These are phyloP conservation scores for Patiria miniata DNA, from an alignment of 35 echinoderm and acorn worm genomes.

Conservation along the genomic window DNA sequence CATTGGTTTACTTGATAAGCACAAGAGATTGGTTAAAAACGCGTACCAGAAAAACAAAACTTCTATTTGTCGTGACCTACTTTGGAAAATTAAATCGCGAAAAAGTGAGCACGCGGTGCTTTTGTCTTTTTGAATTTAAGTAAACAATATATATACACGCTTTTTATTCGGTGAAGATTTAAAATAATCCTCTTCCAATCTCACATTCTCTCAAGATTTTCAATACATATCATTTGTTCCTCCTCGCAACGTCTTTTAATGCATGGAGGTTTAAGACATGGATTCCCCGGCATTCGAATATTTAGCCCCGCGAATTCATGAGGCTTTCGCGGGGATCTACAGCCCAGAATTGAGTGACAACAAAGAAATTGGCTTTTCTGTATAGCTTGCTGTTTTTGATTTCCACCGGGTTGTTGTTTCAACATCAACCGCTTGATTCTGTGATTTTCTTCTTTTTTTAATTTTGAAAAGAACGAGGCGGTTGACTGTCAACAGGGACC, in stretches of 20 bases:
- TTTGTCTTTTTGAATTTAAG: neutral
- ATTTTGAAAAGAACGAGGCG: neutral
- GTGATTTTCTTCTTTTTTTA: no score
- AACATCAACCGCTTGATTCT: slow-evolving; percentile 24
- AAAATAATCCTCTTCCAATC: neutral
- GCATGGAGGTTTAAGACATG: neutral
- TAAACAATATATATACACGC: neutral
- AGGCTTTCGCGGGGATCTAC: neutral
- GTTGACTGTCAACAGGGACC: slow-evolving; percentile 3
- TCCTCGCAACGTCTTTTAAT: neutral
- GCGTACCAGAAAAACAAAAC: no score
- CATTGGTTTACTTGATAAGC: neutral
- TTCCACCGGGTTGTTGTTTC: neutral
- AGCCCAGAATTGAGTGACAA: neutral
- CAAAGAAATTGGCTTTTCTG: slow-evolving; percentile 20
- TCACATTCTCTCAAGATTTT: neutral
- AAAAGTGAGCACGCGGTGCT: neutral
- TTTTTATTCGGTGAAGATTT: neutral
- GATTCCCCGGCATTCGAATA: neutral
- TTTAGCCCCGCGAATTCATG: slow-evolving; percentile 25
- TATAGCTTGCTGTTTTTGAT: neutral
- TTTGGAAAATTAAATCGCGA: neutral
- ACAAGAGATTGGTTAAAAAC: no score
- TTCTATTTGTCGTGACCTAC: no score
- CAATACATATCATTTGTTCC: neutral